Base-by-base conservation (phyloP, 2,113 vertebrate species). In the Ptychochromis oligacanthus region DNA sequence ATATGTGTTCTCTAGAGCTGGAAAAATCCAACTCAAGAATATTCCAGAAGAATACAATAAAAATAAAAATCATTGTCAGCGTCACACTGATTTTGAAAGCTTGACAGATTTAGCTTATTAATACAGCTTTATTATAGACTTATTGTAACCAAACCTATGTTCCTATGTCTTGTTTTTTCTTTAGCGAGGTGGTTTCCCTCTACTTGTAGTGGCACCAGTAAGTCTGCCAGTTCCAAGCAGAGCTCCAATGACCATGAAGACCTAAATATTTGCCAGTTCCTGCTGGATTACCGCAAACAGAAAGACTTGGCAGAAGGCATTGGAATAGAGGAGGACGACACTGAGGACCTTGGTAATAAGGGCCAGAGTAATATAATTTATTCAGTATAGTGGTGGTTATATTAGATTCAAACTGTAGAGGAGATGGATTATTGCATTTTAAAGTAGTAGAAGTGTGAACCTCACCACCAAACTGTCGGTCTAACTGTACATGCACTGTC, bases 291-390 rank as follows among this genome's bases (percentile, higher is more conserved):
- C 38, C 3, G 94, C 65, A 96, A 91, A 40, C 96, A 98, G 92
- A 98, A 97, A 91, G 95, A 94, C 74, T 90, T 98, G 0, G 96
- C 98, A 9, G 96, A 97, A 77, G 97, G 97, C 4, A 86, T 96
- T 17, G 82, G 96, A 43, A 89, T 91, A 0, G 96, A 96, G 20
- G 62, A 87, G 0, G 95, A 94, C 0, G 93, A 93, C 2, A 36
- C n/a, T 0, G 88, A 89, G 7, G 91, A 91, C 2, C 60, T 87
- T 12, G 95, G 95, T 96, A 89, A 82, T 49, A 13, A 0, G 14
- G 26, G 26, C 34, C 46, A 70, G n/a, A 38, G 15, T 6, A 8
- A 54, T 75, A 60, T 7, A 46, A 5, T 15, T 40, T 46, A 6
- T 79, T 52, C 6, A 31, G 38, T 26, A 7, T 52, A 54, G 59